A percentile compares a stretch with the other conserved stretches of the same genome.
phyloP scores from a whole-genome alignment of 2,888 invertebrate species.

The Diogma glabrata region DNA sequence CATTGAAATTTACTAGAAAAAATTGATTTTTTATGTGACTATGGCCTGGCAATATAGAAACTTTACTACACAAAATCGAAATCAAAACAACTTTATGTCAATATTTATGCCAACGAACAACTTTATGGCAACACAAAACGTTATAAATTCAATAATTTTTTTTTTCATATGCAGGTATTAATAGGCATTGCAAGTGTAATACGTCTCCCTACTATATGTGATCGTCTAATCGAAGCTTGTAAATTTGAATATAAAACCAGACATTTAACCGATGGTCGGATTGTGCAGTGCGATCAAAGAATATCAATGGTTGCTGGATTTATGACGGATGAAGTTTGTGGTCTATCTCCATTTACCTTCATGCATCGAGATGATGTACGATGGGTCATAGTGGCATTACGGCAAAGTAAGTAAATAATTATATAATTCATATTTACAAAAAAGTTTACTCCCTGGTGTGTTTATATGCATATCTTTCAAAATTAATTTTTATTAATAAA shows the following conservation, averaged over 20 bases:
- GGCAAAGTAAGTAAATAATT: slow-evolving; percentile 75
- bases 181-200: slow-evolving; percentile 62
- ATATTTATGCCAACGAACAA: too few relatives aligned
- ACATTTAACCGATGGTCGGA: slow-evolving; percentile 78
- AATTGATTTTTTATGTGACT: too few relatives aligned
- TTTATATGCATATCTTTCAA: too few relatives aligned
- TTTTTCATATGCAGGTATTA: slow-evolving; percentile 38
- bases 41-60: too few relatives aligned
- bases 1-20: too few relatives aligned
- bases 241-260: slow-evolving; percentile 82
- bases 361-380: slow-evolving; percentile 84
- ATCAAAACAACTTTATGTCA: too few relatives aligned
- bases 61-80: too few relatives aligned
- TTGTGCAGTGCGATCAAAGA: slow-evolving; percentile 82
- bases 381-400: slow-evolving; percentile 76
- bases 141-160: too few relatives aligned
- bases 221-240: slow-evolving; percentile 51
- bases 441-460: too few relatives aligned
- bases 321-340: slow-evolving; percentile 78
- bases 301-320: slow-evolving; percentile 82
- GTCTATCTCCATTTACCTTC: slow-evolving; percentile 77
- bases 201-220: slow-evolving; percentile 57
- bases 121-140: too few relatives aligned
- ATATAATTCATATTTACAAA: too few relatives aligned
- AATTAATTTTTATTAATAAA: too few relatives aligned